Conservation (phyloP, 1,140 invertebrate species). For the Araneus ventricosus region DNA sequence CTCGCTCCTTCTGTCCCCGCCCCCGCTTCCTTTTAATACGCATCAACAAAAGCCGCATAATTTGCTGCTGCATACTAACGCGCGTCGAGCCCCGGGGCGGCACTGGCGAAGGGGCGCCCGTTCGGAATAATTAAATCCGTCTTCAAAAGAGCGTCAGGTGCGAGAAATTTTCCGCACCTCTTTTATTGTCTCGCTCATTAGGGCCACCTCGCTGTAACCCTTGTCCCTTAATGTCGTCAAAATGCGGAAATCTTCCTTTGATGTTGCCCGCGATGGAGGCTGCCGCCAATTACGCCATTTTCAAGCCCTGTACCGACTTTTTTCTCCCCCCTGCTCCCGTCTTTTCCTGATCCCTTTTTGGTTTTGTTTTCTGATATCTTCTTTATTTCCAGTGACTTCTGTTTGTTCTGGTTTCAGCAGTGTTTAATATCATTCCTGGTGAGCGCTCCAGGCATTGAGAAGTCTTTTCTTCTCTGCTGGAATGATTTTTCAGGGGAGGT, state of each 20-base stretch:
- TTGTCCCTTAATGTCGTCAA: conserved; percentile 68
- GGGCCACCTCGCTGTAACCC: conserved; percentile 22
- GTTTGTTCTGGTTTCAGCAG: not conserved
- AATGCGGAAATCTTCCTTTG: conserved; percentile 65
- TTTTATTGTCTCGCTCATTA: conserved; percentile 71
- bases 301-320: not conserved
- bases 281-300: conserved; percentile 53
- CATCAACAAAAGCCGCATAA: conserved; percentile 61
- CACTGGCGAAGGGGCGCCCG: not conserved
- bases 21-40: conserved; percentile 53
- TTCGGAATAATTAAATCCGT: conserved; percentile 66
- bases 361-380: not conserved
- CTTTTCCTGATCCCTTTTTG: conserved; percentile 14
- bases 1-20: not conserved
- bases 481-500: not conserved
- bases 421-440: conserved; percentile 34
- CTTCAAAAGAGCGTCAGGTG: conserved; percentile 72
- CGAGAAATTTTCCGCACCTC: conserved; percentile 17
- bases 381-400: not conserved
- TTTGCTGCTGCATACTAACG: conserved; percentile 67
- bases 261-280: conserved; percentile 13
- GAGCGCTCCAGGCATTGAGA: not conserved
- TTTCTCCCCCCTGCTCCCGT: not conserved
- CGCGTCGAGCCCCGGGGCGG: not conserved
- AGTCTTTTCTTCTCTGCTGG: not conserved